Percentiles rank a stretch among this genome's conserved stretches.
These are phyloP conservation scores for Sisor rabdophorus DNA, from an alignment of 2,113 vertebrate species.

Conservation along the genomic window DNA sequence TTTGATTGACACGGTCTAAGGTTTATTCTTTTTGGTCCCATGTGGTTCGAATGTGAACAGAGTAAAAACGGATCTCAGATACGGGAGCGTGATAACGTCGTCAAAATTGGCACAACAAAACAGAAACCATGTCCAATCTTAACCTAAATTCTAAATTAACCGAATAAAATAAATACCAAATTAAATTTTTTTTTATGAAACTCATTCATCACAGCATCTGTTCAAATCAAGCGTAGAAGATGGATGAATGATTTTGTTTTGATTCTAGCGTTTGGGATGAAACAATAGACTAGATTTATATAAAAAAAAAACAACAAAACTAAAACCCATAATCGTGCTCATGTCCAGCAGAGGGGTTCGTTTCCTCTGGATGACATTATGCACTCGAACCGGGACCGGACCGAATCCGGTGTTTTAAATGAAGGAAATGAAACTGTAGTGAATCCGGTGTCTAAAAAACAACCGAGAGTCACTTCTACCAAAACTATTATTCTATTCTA, in stretches of 20 bases:
- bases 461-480: neutral
- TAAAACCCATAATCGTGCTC: neutral
- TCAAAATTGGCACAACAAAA: too few relatives aligned
- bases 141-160: too few relatives aligned
- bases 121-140: too few relatives aligned
- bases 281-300: neutral
- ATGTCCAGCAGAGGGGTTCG: neutral
- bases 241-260: too few relatives aligned
- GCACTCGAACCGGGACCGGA: neutral
- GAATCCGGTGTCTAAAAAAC: neutral
- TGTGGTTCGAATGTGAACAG: neutral
- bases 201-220: too few relatives aligned
- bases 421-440: neutral
- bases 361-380: neutral
- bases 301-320: neutral
- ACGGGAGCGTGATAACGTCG: neutral
- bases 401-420: constrained; percentile 18
- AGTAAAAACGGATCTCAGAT: neutral
- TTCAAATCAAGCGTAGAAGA: too few relatives aligned
- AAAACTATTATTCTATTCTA: neutral
- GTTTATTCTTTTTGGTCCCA: neutral
- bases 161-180: too few relatives aligned
- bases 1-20: too few relatives aligned
- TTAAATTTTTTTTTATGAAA: too few relatives aligned
- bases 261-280: neutral